These are phyloP conservation scores for Telenomus remus DNA, from an alignment of 1,140 invertebrate species.

Conservation along the genomic window DNA sequence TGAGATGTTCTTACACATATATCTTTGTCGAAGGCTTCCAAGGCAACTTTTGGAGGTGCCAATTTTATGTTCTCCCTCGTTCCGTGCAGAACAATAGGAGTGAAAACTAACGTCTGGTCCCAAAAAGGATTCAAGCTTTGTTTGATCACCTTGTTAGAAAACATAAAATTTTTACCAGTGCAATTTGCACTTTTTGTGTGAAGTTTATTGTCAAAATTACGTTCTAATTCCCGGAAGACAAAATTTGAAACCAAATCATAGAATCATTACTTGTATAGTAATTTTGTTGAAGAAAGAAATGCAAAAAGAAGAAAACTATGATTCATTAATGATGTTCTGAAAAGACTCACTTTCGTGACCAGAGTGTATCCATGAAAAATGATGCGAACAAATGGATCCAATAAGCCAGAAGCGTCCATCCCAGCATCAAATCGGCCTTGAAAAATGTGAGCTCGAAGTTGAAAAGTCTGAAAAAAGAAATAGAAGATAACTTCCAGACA, in stretches of 20 bases:
- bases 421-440: slow-evolving; percentile 78
- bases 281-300: neutral
- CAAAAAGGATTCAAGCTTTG: slow-evolving; percentile 78
- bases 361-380: slow-evolving; percentile 69
- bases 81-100: slow-evolving; percentile 73
- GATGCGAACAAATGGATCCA: slow-evolving; percentile 75
- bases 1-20: slow-evolving; percentile 62
- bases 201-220: no score
- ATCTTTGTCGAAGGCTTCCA: slow-evolving; percentile 72
- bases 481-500: neutral
- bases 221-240: no score
- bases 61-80: slow-evolving; percentile 70
- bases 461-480: slow-evolving; percentile 70
- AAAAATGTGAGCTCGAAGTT: slow-evolving; percentile 78
- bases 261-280: no score
- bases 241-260: no score
- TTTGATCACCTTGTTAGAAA: slow-evolving; percentile 62
- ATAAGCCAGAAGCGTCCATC: slow-evolving; percentile 74
- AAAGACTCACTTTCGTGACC: slow-evolving; percentile 64
- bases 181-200: neutral
- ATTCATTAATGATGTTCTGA: neutral
- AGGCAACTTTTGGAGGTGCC: slow-evolving; percentile 72
- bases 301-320: neutral
- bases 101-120: slow-evolving; percentile 78
- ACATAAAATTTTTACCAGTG: neutral